Evolutionary conservation across 2,797 vertebrate species (phyloP), one percentile per base, ranked within the genome.

Genomic region (Phataginus tetradactyla): DNA sequence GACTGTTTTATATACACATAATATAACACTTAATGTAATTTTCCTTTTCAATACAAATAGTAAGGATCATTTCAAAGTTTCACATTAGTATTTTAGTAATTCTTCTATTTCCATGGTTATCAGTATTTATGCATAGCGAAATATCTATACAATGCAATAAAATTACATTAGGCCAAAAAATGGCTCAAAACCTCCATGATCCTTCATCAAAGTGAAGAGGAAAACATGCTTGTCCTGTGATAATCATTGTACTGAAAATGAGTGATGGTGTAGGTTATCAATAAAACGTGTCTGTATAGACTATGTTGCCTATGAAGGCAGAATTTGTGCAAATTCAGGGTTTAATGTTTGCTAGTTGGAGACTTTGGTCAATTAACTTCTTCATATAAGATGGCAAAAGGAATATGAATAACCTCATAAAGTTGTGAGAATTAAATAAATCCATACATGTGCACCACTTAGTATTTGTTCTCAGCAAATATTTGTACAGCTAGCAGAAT

Each of bases 341-440:
- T 45, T 61, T 57, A 25, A 74, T 45, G 7, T 49, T 72, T 83
- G 23, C 17, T 57, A 85, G 5, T 25, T 49, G 17, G 20, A 37
- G 32, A 72, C 12, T 51, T 7, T 63, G 4, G 4, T 9, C 42
- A 68, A 39, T n/a, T 21, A 63, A 78, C 29, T 89, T 39, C 27
- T 32, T 86, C 21, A 45, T 55, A 59, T 80, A 75, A 83, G 75
- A 75, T 37, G 10, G 12, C 49, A 45, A 88, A 7, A 32, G 23
- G 14, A 42, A 45, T 10, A 20, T 53, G 5, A 71, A 27, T 57
- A 12, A 83, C 49, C 10, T 64, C 12, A 23, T 34, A 51, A 14
- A 20, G 29, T 51, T 49, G 34, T 84, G n/a, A 64, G 32, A 79
- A 77, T 90, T 77, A 84, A 69, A 78, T 68, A 49, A 72, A 59